phyloP scores from a whole-genome alignment of 2,113 vertebrate genomes.

The Micromys minutus region DNA sequence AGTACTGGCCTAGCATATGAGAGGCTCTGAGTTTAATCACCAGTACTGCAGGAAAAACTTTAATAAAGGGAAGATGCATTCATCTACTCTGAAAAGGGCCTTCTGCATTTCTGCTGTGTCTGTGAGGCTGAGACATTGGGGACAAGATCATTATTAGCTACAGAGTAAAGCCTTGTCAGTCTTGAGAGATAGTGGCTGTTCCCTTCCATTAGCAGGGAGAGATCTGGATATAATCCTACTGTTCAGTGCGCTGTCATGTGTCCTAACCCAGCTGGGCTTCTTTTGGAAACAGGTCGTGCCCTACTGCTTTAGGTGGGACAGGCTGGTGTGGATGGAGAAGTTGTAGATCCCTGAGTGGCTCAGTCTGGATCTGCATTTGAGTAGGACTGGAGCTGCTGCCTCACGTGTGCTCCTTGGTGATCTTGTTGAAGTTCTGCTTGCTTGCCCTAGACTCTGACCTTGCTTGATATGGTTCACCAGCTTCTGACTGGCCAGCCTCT shows the following conservation, averaged over 20 bases:
- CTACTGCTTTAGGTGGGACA: neutral
- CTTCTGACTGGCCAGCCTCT: neutral
- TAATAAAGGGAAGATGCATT: neutral
- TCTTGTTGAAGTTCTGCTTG: accelerated
- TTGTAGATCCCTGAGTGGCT: accelerated
- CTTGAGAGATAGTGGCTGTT: neutral
- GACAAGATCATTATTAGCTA: accelerated
- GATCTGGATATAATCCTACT: neutral
- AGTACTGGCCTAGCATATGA: neutral
- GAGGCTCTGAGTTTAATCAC: neutral
- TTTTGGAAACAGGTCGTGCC: neutral
- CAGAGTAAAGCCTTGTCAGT: accelerated
- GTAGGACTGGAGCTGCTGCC: neutral
- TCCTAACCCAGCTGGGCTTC: neutral
- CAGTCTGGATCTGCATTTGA: neutral
- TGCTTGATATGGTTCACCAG: neutral
- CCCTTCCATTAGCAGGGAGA: accelerated
- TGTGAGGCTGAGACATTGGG: neutral
- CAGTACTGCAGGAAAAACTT: neutral
- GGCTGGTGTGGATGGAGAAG: neutral
- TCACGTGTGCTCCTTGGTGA: too few species aligned
- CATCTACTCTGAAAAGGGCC: neutral
- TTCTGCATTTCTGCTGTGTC: neutral
- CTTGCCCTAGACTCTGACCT: neutral
- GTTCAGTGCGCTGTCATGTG: accelerated